A percentile compares a stretch with the other conserved stretches of the same genome.
These are phyloP conservation scores for Pinctada fucata DNA, from an alignment of 2,888 invertebrate species.

Conservation along the genomic window DNA sequence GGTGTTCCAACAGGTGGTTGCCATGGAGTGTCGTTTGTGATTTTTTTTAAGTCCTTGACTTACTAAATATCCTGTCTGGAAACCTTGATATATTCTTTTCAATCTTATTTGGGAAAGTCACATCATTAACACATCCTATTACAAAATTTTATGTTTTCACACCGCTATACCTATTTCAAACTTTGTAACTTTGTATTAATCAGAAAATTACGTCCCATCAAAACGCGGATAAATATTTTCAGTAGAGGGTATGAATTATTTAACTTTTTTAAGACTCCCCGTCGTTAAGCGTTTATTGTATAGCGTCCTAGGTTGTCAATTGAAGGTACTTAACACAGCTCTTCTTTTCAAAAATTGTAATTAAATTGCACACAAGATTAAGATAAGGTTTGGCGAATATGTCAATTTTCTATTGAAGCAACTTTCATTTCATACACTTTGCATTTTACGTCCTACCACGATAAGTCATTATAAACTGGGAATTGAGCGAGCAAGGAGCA, in stretches of 20 bases:
- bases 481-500: background rate
- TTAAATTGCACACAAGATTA: background rate
- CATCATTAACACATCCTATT: too few relatives aligned
- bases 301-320: background rate
- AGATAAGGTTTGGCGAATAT: background rate
- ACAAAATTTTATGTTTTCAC: too few relatives aligned
- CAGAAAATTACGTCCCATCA: background rate
- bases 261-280: background rate
- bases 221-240: background rate
- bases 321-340: background rate
- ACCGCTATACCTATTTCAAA: background rate
- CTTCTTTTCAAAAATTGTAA: slow-evolving; percentile 4
- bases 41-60: too few relatives aligned
- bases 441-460: background rate
- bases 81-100: too few relatives aligned
- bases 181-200: background rate
- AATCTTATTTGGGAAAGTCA: too few relatives aligned
- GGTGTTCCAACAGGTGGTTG: too few relatives aligned
- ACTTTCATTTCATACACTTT: background rate
- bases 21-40: too few relatives aligned
- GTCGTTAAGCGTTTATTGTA: background rate
- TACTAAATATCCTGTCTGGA: too few relatives aligned
- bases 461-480: background rate
- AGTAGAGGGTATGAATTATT: background rate
- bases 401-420: background rate